Evolutionary conservation across 2,797 vertebrate genomes (phyloP).

Genomic region (Tamandua tetradactyla): DNA sequence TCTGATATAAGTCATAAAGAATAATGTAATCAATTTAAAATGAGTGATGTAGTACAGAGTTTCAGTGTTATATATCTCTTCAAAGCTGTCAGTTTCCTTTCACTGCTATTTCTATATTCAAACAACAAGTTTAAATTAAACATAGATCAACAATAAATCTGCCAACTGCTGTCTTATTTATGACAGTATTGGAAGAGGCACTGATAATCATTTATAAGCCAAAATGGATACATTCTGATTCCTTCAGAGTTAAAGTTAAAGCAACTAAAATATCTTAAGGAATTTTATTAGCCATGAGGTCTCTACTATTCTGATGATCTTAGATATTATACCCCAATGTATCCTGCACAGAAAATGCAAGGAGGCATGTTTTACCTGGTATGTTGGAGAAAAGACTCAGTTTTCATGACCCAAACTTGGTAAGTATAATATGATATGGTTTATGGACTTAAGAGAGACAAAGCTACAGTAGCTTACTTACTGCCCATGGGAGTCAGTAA

Average conservation of each 20-base stretch:
- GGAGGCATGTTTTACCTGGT: background rate
- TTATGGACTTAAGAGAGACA: background rate
- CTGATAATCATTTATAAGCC: constrained; percentile 45
- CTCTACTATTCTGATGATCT: background rate
- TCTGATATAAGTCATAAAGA: constrained; percentile 68
- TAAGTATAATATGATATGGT: background rate
- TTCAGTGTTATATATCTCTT: constrained; percentile 59
- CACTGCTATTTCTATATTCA: constrained; percentile 57
- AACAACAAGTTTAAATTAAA: constrained; percentile 78
- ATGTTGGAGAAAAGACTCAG: background rate
- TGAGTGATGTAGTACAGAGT: constrained; percentile 57
- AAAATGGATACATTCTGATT: constrained; percentile 53
- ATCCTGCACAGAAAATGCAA: background rate
- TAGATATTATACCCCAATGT: background rate
- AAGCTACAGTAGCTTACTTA: too few species aligned
- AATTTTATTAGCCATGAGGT: background rate
- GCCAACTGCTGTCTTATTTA: constrained; percentile 70
- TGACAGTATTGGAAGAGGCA: constrained; percentile 33
- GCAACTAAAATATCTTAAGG: constrained; percentile 3
- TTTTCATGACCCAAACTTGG: background rate
- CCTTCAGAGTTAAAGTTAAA: constrained; percentile 58
- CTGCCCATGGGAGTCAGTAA: background rate
- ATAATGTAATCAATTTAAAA: constrained; percentile 73
- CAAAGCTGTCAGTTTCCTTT: constrained; percentile 58
- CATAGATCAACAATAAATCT: constrained; percentile 71